Base-by-base conservation (phyloP, 2,888 invertebrate genomes). In the Metopia argyrocephala region DNA sequence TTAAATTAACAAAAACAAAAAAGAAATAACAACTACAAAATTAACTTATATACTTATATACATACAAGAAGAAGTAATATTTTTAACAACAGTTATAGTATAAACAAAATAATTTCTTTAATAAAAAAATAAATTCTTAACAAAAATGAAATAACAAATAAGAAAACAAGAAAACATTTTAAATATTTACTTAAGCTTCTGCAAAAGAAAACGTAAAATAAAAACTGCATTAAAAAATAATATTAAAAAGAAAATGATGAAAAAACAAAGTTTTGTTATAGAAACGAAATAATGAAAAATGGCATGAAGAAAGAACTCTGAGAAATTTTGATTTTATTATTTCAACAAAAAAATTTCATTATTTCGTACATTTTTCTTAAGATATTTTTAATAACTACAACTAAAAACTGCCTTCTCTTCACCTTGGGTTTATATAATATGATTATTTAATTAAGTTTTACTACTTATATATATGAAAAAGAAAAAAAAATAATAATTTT, bases 361-460 rank as follows among this genome's bases (percentile, higher is more conserved):
- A 38, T 15, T 15, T 38, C 15, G 12, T 38, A 61, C 31, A 56
- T 38, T 12, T 15, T 15, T 38, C 15, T 3, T 38, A 61, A 23
- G 48, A 73, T 54, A 54, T 46, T 66, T 31, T 69, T 31, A 28
- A 69, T 1, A 38, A 57, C 21, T 31, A 57, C 18, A 74, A 61
- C 64, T 69, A 69, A 69, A 23, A 62, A 69, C 80, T 80, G 80
- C 80, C 80, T 80, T 73, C 76, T 80, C 79, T 81, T 78, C 74
- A 75, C 18, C 31, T 78, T 78, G 61, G 56, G 50, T 78, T 54
- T 64, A 12, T 12, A 31, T 38, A 12, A 12, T 15, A 12, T 38
- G 3, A 12, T 12, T 38, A 0, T 38, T 12, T 38, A 12, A 12
- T 12, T 12, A 12, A 3, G 3, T 38, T 38, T 38, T 38, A 38